phyloP scores from a whole-genome alignment of 2,113 vertebrate species.

The Cromileptes altivelis region DNA sequence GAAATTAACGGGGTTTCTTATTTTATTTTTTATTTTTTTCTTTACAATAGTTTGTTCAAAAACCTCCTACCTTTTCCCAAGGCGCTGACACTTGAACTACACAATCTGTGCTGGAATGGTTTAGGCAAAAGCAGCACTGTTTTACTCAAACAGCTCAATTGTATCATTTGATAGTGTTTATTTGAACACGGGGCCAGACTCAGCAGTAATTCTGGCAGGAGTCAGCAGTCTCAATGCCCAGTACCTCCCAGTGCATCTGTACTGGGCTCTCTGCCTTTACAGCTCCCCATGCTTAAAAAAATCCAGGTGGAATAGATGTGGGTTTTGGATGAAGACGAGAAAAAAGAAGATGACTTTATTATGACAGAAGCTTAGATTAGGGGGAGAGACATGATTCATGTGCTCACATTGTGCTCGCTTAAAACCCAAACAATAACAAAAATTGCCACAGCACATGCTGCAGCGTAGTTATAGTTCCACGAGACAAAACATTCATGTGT shows the following conservation, averaged over 20 bases:
- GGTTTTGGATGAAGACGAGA: conserved; percentile 27
- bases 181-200: conserved; percentile 59
- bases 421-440: not conserved
- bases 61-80: conserved; percentile 30
- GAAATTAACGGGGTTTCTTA: not conserved
- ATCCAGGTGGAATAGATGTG: conserved; percentile 33
- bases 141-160: conserved; percentile 47
- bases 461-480: not conserved
- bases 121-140: conserved; percentile 17
- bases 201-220: conserved; percentile 69
- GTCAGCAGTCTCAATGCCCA: conserved; percentile 48
- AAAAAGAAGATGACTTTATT: conserved; percentile 28
- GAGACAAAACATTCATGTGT: conserved; percentile 5
- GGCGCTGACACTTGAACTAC: conserved; percentile 24
- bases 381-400: not conserved
- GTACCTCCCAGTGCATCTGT: conserved; percentile 54
- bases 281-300: conserved; percentile 34
- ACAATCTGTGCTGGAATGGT: conserved; percentile 36
- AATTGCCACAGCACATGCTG: not conserved
- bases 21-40: not conserved
- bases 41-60: conserved; percentile 11
- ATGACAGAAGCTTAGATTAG: conserved; percentile 7
- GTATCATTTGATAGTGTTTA: conserved; percentile 50
- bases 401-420: not conserved
- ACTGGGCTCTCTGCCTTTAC: conserved; percentile 58